Percentiles rank a stretch among this genome's conserved stretches.
phyloP scores from a whole-genome alignment of 2,113 vertebrate species.

The Oenanthe oenanthe region DNA sequence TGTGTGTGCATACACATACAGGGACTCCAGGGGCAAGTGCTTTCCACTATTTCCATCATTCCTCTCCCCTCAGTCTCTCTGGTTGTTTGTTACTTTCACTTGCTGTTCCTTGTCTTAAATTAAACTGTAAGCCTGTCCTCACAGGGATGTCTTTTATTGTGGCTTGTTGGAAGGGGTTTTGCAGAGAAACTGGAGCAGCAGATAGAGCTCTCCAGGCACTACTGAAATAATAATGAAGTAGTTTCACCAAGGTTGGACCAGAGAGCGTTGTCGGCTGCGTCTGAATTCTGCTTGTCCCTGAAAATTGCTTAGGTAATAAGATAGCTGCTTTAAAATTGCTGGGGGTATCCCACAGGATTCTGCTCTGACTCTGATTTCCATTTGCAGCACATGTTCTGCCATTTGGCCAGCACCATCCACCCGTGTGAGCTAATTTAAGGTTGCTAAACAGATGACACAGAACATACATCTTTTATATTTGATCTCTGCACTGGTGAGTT shows the following conservation, averaged over 20 bases:
- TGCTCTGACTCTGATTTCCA: conserved; percentile 55
- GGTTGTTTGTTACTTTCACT: conserved; percentile 18
- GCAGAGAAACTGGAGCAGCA: conserved; percentile 39
- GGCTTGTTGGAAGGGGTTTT: conserved; percentile 28
- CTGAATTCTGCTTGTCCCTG: conserved; percentile 52
- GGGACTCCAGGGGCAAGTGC: not conserved
- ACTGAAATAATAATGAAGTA: conserved; percentile 68
- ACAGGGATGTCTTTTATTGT: conserved; percentile 21
- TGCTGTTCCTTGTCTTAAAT: conserved; percentile 44
- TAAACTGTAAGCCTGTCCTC: conserved; percentile 11
- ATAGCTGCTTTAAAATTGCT: conserved; percentile 59
- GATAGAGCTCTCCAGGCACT: conserved; percentile 57
- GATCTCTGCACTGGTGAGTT: conserved; percentile 58
- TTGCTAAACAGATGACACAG: conserved; percentile 65
- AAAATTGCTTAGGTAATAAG: conserved; percentile 58
- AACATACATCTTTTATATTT: conserved; percentile 64
- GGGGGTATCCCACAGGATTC: conserved; percentile 59
- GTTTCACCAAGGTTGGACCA: conserved; percentile 47
- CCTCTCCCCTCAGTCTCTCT: not conserved
- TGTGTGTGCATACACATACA: not conserved
- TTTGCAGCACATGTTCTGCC: conserved; percentile 59
- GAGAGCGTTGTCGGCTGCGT: not conserved
- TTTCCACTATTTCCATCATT: not conserved
- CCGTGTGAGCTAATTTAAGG: conserved; percentile 42
- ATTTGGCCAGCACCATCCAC: conserved; percentile 52